Evolutionary conservation across 2,797 vertebrate species (phyloP), one percentile per base, ranked within the genome.

Genomic region (Oryzias sinensis): DNA sequence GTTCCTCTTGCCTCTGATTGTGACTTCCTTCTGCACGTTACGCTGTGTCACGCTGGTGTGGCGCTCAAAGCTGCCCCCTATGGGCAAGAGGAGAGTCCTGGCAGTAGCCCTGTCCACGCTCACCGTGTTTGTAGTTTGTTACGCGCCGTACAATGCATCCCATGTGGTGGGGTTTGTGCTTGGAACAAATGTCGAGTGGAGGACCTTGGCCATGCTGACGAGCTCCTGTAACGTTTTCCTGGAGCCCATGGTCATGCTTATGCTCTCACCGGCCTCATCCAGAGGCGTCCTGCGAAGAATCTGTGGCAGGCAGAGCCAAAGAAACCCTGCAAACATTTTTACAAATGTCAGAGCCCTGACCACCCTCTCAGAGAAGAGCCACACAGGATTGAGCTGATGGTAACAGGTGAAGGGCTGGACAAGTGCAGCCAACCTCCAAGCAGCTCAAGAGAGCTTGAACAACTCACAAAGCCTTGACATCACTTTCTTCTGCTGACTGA

Each of bases 211-310:
- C 1, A 90, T 96, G 57, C 78, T 96, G 53, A 90, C 90, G 0
- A 94, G 93, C 49, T 89, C 91, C 46, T 95, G 92, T 58, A 97
- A 95, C 0, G 93, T 94, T 1, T 96, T 96, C 56, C 86, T 96
- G 72, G 94, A 97, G 68, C 95, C 95, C 0, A 74, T 92, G 22
- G 90, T 95, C 49, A 93, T 93, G 90, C 65, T 92, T 49, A 87
- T 91, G 82, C 70, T 92, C 13, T 92, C 90, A 0, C 90, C 91
- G 0, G 82, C 81, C 0, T 70, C 57, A 41, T 84, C 86, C 0
- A 75, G 60, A 24, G 83, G 88, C 29, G 0, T 91, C 56, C 24
- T 84, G 51, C 77, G 78, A 18, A 78, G 76, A 55, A 50, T 91
- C 0, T 91, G 90, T 0, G 75, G 73, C 14, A 66, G 52, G 11